Base-by-base conservation (phyloP, 2,113 vertebrate genomes). In the Chrysemys picta region DNA sequence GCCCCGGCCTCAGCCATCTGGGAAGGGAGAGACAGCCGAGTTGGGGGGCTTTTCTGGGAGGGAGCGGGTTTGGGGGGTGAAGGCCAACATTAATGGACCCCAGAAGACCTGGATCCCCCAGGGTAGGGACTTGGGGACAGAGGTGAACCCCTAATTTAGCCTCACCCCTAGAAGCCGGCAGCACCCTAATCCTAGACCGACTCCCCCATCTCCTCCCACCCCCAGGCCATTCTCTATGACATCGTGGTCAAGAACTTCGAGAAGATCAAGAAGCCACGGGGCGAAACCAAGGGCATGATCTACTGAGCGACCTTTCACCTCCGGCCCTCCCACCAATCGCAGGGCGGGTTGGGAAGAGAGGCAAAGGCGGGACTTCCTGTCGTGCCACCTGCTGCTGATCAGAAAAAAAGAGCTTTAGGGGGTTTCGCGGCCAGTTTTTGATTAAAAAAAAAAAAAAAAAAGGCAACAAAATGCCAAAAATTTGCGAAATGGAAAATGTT, bases 261-360 rank as follows among this genome's bases (percentile, higher is more conserved):
- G 97, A 99, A 99, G 97, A 99, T 99, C 87, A 99, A 99, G 98
- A 99, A 98, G 97, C 99, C 99, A 62, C 98, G 98, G 89, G 99
- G 99, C 96, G 99, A 99, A 62, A 98, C 98, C 85, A 99, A 99
- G 89, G 99, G 99, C 31, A 98, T 99, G 94, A 99, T 99, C 97
- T 99, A 99, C 97, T 99, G 97, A 99, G 75, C 72, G 29, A 6
- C 25, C 16, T 29, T 49, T 11, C 35, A 14, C 31, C 62, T 19
- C 75, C 3, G 5, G 76, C 76, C 76, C 27, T n/a, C n/a, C 76
- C 76, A 47, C 42, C 22, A 53, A 22, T 49, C 24, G 5, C 38
- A 5, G 24, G 21, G 24, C 38, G 5, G 10, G 72, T 12, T 25
- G 42, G 8, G 29, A 76, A 45, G 38, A 42, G 42, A 69, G 65